phyloP scores from a whole-genome alignment of 2,797 vertebrate species.

The Vespertilio murinus region DNA sequence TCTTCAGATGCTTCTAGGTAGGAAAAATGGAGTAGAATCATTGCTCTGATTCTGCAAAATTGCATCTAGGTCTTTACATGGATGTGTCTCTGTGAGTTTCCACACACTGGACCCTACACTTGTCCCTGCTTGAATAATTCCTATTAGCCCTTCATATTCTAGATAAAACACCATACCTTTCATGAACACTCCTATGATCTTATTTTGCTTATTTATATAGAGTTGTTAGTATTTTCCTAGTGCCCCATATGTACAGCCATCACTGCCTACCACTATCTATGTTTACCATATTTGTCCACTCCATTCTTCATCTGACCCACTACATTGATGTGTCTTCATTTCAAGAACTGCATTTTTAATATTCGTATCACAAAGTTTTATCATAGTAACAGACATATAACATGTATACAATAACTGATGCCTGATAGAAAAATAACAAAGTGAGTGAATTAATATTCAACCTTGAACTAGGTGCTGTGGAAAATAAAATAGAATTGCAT shows the following conservation, averaged over 20 bases:
- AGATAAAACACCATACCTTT: neutral
- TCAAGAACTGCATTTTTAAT: neutral
- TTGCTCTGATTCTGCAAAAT: neutral
- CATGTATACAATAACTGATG: neutral
- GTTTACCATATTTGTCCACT: neutral
- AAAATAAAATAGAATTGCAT: conserved; percentile 19
- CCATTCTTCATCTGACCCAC: neutral
- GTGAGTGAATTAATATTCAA: neutral
- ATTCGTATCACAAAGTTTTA: neutral
- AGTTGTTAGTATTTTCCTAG: neutral
- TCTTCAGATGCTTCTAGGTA: neutral
- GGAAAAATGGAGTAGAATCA: neutral
- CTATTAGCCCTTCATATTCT: neutral
- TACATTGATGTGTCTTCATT: neutral
- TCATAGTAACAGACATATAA: neutral
- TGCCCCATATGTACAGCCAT: neutral
- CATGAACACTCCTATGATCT: neutral
- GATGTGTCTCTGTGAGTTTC: neutral
- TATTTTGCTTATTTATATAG: neutral
- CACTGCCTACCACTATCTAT: neutral
- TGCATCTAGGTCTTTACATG: neutral
- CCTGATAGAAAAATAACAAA: neutral
- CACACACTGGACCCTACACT: neutral
- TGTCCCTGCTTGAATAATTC: neutral
- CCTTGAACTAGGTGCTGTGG: neutral